phyloP scores from a whole-genome alignment of 2,113 vertebrate species.

The Silurus meridionalis region DNA sequence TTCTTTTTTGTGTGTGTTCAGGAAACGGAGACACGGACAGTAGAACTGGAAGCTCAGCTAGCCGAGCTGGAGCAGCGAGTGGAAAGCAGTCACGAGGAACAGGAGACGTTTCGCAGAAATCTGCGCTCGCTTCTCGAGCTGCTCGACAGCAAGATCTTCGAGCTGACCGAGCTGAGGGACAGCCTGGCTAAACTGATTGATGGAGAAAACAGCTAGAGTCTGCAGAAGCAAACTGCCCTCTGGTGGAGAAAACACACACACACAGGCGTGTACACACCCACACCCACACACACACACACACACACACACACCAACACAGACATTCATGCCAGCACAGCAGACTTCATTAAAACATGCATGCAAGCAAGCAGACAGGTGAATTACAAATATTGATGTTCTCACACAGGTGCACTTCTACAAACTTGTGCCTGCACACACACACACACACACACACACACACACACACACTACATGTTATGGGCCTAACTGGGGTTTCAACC shows the following conservation, averaged over 20 bases:
- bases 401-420: slow-evolving; percentile 30
- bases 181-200: slow-evolving; percentile 89
- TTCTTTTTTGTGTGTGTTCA: slow-evolving; percentile 60
- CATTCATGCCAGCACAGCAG: slow-evolving; percentile 34
- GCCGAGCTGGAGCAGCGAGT: slow-evolving; percentile 87
- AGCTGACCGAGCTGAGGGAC: slow-evolving; percentile 93
- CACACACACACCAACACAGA: slow-evolving; percentile 43
- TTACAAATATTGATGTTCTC: background rate
- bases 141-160: slow-evolving; percentile 95
- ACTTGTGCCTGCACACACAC: slow-evolving; percentile 26
- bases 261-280: slow-evolving; percentile 35
- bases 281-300: slow-evolving; percentile 42
- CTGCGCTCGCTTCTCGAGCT: slow-evolving; percentile 95
- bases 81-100: slow-evolving; percentile 89
- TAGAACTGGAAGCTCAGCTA: slow-evolving; percentile 86
- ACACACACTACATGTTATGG: background rate
- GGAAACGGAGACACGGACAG: slow-evolving; percentile 89
- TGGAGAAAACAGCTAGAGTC: slow-evolving; percentile 70
- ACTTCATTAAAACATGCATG: background rate
- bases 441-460: background rate
- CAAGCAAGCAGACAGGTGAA: background rate
- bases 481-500: background rate
- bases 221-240: slow-evolving; percentile 53
- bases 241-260: slow-evolving; percentile 51
- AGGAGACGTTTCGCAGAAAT: slow-evolving; percentile 87